phyloP scores from a whole-genome alignment of 30 jellyfish, hydroid and myxozoan species.

The Aurelia aurita complex sp. Pacific region DNA sequence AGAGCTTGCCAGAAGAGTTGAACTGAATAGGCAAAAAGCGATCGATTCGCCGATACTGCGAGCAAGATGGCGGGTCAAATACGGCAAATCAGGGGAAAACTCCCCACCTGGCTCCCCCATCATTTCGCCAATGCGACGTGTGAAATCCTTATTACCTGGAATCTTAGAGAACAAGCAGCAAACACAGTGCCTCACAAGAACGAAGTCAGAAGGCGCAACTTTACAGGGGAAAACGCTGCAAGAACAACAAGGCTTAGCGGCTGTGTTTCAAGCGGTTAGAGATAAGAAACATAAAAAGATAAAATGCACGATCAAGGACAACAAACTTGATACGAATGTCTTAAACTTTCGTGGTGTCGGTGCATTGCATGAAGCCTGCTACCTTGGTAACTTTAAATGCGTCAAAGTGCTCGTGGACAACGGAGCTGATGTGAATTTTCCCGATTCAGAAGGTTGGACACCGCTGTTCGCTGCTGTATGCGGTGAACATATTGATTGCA shows the following conservation, averaged over 20 bases:
- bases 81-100: background rate
- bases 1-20: conserved; percentile 67
- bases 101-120: conserved; percentile 8
- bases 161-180: background rate
- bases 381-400: conserved; percentile 59
- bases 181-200: conserved; percentile 9
- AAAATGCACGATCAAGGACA: conserved; percentile 34
- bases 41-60: conserved; percentile 70
- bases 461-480: conserved; percentile 85
- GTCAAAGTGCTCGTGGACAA: conserved; percentile 42
- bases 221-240: background rate
- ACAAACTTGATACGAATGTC: conserved; percentile 15
- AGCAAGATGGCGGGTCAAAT: conserved; percentile 55
- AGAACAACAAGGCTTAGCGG: conserved; percentile 34
- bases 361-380: conserved; percentile 74
- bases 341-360: conserved; percentile 57
- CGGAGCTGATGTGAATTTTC: conserved; percentile 73
- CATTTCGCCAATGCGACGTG: conserved; percentile 32
- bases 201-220: conserved; percentile 38
- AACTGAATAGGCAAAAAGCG: conserved; percentile 55
- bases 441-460: conserved; percentile 82
- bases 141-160: conserved; percentile 33
- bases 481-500: conserved; percentile 58
- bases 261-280: conserved; percentile 34
- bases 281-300: conserved; percentile 49